Base-by-base conservation (phyloP, 2,113 vertebrate species). In the Greenwoodochromis staneri region DNA sequence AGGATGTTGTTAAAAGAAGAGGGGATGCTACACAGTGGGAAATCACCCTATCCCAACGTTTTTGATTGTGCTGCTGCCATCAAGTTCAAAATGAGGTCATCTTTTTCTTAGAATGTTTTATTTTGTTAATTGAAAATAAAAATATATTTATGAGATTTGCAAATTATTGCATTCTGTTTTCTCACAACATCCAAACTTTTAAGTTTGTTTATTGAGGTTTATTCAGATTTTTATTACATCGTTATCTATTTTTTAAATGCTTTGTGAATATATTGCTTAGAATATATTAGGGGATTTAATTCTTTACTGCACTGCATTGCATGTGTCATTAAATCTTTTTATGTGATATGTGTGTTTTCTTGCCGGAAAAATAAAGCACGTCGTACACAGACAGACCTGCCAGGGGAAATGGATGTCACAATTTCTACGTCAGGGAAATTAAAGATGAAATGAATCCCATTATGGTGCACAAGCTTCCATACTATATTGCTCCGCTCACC, bases 361-460 rank as follows among this genome's bases (percentile, higher is more conserved):
- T 51, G 73, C 27, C 2, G 7, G 10, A 31, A 12, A 31, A 49
- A 19, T 31, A 29, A 78, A 51, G 16, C 9, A 1, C 9, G 27
- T 49, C 17, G 2, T 49, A 51, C 73, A 78, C 42, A 78, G 31
- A 91, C 78, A 66, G 80, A 84, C 54, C 82, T 59, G 81, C 17
- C 83, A 84, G 59, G 80, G 63, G 40, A 89, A 73, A 14, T 9
- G 40, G 81, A 92, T 19, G 71, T 47, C 59, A 51, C 47, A 83
- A 17, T 73, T 81, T 86, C 57, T 88, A 81, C 85, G 47, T 88
- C 82, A 53, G 85, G 57, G 47, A 83, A 85, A 85, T 87, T 76
- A 89, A 84, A 91, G 84, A 81, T 81, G 24, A 87, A 40, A 54
- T 21, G n/a, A 54, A 24, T 83, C 78, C 87, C 42, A 55, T 54